Evolutionary conservation across 2,113 vertebrate genomes (phyloP).

Genomic region (Ageneiosus marmoratus): DNA sequence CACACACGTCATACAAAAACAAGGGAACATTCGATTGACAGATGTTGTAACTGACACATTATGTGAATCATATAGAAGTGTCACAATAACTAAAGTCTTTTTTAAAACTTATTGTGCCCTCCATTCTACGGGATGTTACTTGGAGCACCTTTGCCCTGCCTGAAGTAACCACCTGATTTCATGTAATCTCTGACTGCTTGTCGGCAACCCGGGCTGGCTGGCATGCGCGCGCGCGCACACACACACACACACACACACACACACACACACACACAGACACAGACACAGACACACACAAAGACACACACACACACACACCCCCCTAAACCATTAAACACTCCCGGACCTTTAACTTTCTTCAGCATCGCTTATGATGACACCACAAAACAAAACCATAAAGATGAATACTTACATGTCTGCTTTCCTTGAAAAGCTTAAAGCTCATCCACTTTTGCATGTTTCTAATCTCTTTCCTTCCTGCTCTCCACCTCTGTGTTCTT

Average conservation of each 20-base stretch:
- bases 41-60: constrained; percentile 15
- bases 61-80: background rate
- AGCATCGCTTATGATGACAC: background rate
- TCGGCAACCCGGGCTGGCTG: background rate
- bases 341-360: background rate
- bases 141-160: background rate
- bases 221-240: too few relatives aligned
- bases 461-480: constrained; percentile 24
- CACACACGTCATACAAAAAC: constrained; percentile 2
- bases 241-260: too few relatives aligned
- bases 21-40: constrained; percentile 12
- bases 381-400: background rate
- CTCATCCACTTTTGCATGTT: constrained; percentile 78
- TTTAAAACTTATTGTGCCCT: background rate
- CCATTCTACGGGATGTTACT: background rate
- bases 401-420: constrained; percentile 71
- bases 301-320: too few relatives aligned
- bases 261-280: too few relatives aligned
- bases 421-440: constrained; percentile 76
- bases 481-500: background rate
- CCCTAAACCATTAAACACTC: constrained; percentile 13
- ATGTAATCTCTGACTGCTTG: constrained; percentile 3
- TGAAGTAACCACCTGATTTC: background rate
- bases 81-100: background rate
- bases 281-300: too few relatives aligned